A percentile compares a stretch with the other conserved stretches of the same genome.
Evolutionary conservation across 1,140 invertebrate species (phyloP).

Genomic region (Cherax quadricarinatus): DNA sequence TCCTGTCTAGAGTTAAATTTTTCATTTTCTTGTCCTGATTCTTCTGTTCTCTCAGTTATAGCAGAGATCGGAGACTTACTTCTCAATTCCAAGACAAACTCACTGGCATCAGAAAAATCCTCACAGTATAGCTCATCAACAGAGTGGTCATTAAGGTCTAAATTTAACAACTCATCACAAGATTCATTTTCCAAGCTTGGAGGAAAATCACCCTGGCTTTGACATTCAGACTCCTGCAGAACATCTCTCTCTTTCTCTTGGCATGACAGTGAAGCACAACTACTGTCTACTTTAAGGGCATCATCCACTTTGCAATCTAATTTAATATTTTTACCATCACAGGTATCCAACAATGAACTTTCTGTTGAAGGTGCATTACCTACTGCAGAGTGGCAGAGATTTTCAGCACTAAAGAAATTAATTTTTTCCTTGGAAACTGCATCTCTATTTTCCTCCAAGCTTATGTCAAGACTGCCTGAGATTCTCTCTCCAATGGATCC

Average conservation of each 20-base stretch:
- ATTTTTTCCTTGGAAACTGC: background rate
- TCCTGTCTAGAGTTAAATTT: background rate
- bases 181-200: slow-evolving; percentile 7
- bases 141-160: slow-evolving; percentile 5
- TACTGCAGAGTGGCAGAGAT: background rate
- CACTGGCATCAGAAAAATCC: slow-evolving; percentile 39
- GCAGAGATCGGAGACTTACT: slow-evolving; percentile 53
- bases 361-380: background rate
- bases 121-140: slow-evolving; percentile 22
- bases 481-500: background rate
- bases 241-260: background rate
- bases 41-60: slow-evolving; percentile 56
- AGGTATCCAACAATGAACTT: background rate
- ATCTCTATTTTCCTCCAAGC: background rate
- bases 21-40: slow-evolving; percentile 41
- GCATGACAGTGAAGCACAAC: background rate
- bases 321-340: background rate
- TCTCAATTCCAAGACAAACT: slow-evolving; percentile 30
- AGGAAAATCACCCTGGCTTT: background rate
- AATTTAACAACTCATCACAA: slow-evolving; percentile 21
- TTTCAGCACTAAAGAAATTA: background rate
- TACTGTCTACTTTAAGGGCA: background rate
- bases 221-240: background rate
- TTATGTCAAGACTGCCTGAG: background rate
- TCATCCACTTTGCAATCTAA: background rate